These are phyloP conservation scores for Andrena bucephala DNA, from an alignment of 2,888 invertebrate species.

Conservation along the genomic window DNA sequence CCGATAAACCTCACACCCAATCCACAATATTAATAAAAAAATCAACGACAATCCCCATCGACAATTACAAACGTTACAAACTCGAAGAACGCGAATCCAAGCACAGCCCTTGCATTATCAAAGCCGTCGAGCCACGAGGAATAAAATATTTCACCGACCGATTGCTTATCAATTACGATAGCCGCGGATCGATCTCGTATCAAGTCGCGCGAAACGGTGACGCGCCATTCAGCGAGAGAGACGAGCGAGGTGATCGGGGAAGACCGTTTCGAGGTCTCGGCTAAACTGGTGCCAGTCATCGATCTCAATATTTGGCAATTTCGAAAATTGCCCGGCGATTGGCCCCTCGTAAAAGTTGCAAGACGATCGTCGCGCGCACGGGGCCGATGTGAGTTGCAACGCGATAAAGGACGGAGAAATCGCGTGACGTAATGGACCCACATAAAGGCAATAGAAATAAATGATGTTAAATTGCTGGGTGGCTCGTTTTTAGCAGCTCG, in stretches of 20 bases:
- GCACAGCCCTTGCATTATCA: neutral
- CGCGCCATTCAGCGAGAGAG: neutral
- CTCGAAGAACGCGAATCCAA: too few species aligned
- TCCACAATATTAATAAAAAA: too few species aligned
- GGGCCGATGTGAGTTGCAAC: slow-evolving; percentile 16
- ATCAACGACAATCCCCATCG: too few species aligned
- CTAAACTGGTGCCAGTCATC: slow-evolving; percentile 15
- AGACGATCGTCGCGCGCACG: slow-evolving; percentile 11
- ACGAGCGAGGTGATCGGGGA: neutral
- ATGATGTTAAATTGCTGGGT: slow-evolving; percentile 80
- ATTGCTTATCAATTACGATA: slow-evolving; percentile 32
- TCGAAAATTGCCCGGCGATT: slow-evolving; percentile 42
- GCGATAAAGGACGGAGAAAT: slow-evolving; percentile 62
- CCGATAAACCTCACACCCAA: too few species aligned
- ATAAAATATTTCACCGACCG: slow-evolving; percentile 11
- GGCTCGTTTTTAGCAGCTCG: slow-evolving; percentile 66
- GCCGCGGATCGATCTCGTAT: neutral
- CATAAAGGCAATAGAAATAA: slow-evolving; percentile 82
- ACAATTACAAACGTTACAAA: too few species aligned
- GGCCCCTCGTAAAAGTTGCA: slow-evolving; percentile 28
- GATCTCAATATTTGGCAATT: slow-evolving; percentile 55
- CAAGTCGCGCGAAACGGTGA: slow-evolving; percentile 2
- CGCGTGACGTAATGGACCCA: slow-evolving; percentile 78
- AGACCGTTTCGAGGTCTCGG: too few species aligned
- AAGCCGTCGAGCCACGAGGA: neutral